Base-by-base conservation (phyloP, 37 sponge, comb jelly and placozoan species). In the Halichondria panicea region DNA sequence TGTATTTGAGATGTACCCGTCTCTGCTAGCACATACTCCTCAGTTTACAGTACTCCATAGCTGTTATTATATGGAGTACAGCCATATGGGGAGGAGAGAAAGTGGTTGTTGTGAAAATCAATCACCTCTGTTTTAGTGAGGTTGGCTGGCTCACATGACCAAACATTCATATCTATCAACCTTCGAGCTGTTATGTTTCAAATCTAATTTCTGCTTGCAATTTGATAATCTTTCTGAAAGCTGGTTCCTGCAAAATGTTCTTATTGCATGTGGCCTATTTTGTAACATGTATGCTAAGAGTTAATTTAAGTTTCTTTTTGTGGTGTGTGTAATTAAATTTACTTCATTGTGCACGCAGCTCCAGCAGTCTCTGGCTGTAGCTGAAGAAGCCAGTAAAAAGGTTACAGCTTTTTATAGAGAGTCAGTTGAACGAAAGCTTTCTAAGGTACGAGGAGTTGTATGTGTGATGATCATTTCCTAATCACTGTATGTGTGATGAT, bases 341-440 rank as follows among this genome's bases (percentile, higher is more conserved):
- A n/a, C n/a, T n/a, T n/a, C n/a, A n/a, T n/a, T n/a, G n/a, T n/a
- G n/a, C n/a, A n/a, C n/a, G 18, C 39, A 89, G 84, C 38, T 82
- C 13, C 46, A 79, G 46, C 56, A 80, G 34, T 44, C 70, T 22
- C 24, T 90, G 28, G 68, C 52, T 50, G 61, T 32, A 13, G 81
- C 85, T 28, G 43, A 69, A 52, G 63, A 71, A 0, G 68, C 44
- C 12, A 45, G 80, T n/a, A 43, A 70, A 32, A 43, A 33, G 34
- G 45, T 69, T 3, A n/a, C 46, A 6, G 76, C 65, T 0, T 90
- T 90, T 30, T 90, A 84, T 45, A 43, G 80, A 28, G 42, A 80
- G 53, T 59, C 84, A 19, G 55, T 85, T 19, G 38, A 62, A 33
- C 69, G 86, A 41, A 90, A 80, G 48, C 74, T 85, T 28, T 80